Conservation (phyloP, 1,140 invertebrate species). For the Cryptotermes secundus region DNA sequence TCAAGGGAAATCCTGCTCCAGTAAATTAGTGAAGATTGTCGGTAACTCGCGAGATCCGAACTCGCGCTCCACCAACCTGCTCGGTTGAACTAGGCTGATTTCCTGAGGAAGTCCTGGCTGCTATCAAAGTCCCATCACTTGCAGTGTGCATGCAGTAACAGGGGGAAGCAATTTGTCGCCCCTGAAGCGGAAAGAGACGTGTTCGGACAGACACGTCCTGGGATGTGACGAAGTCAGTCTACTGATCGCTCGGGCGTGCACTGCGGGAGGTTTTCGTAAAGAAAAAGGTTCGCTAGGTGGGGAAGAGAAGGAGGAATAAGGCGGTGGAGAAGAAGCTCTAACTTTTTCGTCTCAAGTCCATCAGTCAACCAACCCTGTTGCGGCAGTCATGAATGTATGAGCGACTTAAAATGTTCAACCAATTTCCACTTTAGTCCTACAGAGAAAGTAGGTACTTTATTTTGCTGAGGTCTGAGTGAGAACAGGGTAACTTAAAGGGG, state of each 20-base stretch:
- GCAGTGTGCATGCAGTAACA: neutral
- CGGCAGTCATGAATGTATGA: neutral
- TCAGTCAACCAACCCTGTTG: neutral
- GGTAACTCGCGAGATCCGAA: no score
- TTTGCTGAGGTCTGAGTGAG: no score
- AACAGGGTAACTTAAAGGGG: no score
- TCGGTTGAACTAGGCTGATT: no score
- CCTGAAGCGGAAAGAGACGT: constrained; percentile 10
- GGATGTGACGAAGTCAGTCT: constrained; percentile 6
- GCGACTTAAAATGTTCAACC: neutral
- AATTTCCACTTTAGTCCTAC: neutral
- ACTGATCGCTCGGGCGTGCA: neutral
- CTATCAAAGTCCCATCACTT: neutral
- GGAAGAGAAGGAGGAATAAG: no score
- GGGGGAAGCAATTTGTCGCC: constrained; percentile 1
- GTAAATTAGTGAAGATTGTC: no score
- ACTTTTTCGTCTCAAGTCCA: neutral
- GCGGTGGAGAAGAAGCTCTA: neutral
- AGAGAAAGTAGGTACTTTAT: no score
- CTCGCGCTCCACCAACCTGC: no score
- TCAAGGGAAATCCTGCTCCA: no score
- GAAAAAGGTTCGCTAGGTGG: neutral
- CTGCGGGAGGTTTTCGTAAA: neutral
- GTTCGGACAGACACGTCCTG: neutral
- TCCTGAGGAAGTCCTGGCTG: neutral